Base-by-base conservation (phyloP, 2,888 invertebrate genomes). In the Nomada fabriciana region DNA sequence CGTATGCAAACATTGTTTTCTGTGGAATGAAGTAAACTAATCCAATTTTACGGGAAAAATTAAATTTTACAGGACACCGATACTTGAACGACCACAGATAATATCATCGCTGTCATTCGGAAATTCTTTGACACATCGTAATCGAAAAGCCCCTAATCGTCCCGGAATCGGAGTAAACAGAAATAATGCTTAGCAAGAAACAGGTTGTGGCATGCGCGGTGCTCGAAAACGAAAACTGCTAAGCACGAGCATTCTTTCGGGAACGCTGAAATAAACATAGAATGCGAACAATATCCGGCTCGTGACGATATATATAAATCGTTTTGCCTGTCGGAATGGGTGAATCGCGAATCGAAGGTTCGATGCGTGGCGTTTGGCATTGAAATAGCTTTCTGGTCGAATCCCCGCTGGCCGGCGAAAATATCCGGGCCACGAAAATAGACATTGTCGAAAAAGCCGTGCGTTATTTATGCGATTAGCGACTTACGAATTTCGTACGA, bases 401-500 rank as follows among this genome's bases (percentile, higher is more conserved):
- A 53, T 59, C 70, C 43, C 11, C 20, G 20, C 25, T 23, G 59
- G 13, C 42, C 9, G 59, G 11, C 29, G 50, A 52, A 78, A 74
- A 83, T 83, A 83, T 83, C 64, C 52, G n/a, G 25, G 5, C 10
- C 13, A 10, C 75, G 9, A 64, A 72, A 83, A 83, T 83, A 83
- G 75, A 69, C 18, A 15, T 64, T 55, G 65, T 68, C 55, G 75
- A 75, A 76, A 76, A 72, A 59, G 68, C 64, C 72, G 29, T 4
- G 65, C 18, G 78, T 75, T 83, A 83, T 83, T 83, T 83, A 83
- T 83, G 77, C 20, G 60, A 76, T 67, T 69, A 36, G 13, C 63
- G 11, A n/a, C 63, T 68, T 29, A 42, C 29, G 52, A 52, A 61
- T 55, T 69, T 67, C 68, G 25, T 13, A 52, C 76, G 52, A 11